These are phyloP conservation scores for Paragorgia papillata DNA, from an alignment of 92 coral and sea anemone genomes.

Conservation along the genomic window DNA sequence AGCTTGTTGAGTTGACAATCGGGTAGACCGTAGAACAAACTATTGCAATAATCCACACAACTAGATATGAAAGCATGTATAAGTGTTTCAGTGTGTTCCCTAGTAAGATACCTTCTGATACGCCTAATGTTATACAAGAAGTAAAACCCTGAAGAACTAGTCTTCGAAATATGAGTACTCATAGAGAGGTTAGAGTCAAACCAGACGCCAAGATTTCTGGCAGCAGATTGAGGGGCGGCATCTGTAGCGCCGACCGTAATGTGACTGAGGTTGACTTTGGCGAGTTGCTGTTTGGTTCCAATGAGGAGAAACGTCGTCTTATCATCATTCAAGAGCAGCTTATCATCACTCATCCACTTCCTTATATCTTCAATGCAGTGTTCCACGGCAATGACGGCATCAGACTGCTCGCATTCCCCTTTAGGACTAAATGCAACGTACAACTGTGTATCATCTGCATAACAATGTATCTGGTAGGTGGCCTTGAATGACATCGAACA, in stretches of 20 bases:
- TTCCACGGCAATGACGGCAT: slow-evolving; percentile 11
- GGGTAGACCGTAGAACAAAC: slow-evolving; percentile 15
- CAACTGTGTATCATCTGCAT: slow-evolving; percentile 38
- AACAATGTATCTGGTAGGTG: slow-evolving; percentile 38
- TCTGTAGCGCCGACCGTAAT: slow-evolving; percentile 14
- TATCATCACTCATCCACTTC: neutral
- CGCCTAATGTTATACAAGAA: slow-evolving; percentile 15
- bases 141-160: slow-evolving; percentile 22
- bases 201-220: neutral
- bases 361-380: slow-evolving; percentile 11
- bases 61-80: slow-evolving; percentile 37
- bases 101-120: slow-evolving; percentile 17
- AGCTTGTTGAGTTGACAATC: slow-evolving; percentile 3
- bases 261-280: neutral
- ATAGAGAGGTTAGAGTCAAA: slow-evolving; percentile 12
- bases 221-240: neutral
- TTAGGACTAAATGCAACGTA: neutral
- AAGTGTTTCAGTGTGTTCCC: slow-evolving; percentile 15
- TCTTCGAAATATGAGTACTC: slow-evolving; percentile 18
- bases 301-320: slow-evolving; percentile 16
- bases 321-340: slow-evolving; percentile 14
- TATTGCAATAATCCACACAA: slow-evolving; percentile 33
- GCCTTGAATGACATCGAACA: slow-evolving; percentile 34
- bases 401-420: neutral
- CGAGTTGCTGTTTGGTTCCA: slow-evolving; percentile 29